Percentiles rank a stretch among this genome's conserved stretches.
Evolutionary conservation across 2,113 vertebrate genomes (phyloP).

Genomic region (Zapornia atra): DNA sequence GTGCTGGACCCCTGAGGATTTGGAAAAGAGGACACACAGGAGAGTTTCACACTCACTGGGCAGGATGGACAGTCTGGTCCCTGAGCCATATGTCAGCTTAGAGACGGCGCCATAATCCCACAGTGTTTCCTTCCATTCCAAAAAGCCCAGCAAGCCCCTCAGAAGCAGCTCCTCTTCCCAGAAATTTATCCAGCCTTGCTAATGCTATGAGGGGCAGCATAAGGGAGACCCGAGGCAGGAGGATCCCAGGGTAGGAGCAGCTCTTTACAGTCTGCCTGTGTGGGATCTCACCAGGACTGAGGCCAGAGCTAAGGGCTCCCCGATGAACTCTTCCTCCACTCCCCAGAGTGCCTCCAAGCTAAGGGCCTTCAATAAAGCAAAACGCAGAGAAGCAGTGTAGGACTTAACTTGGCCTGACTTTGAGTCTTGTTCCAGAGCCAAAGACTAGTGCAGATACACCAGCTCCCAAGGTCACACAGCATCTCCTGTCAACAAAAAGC

Average conservation of each 20-base stretch:
- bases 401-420: constrained; percentile 58
- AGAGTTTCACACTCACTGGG: no score
- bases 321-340: not conserved
- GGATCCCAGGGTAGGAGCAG: not conserved
- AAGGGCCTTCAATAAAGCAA: no score
- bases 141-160: no score
- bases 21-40: no score
- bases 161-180: no score
- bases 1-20: no score
- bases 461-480: not conserved
- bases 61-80: no score
- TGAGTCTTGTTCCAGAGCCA: constrained; percentile 49
- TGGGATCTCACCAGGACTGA: not conserved
- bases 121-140: no score
- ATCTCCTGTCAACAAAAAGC: constrained; percentile 52
- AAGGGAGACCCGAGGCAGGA: not conserved
- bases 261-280: not conserved
- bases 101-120: no score
- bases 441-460: constrained; percentile 2
- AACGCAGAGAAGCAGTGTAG: not conserved
- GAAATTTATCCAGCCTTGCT: rapidly evolving
- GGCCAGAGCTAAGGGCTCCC: not conserved
- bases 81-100: no score
- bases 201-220: rapidly evolving
- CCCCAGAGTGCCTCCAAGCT: no score